A percentile compares a stretch with the other conserved stretches of the same genome.
Evolutionary conservation across 1,140 invertebrate species (phyloP).

Genomic region (Saxidomus purpurata): DNA sequence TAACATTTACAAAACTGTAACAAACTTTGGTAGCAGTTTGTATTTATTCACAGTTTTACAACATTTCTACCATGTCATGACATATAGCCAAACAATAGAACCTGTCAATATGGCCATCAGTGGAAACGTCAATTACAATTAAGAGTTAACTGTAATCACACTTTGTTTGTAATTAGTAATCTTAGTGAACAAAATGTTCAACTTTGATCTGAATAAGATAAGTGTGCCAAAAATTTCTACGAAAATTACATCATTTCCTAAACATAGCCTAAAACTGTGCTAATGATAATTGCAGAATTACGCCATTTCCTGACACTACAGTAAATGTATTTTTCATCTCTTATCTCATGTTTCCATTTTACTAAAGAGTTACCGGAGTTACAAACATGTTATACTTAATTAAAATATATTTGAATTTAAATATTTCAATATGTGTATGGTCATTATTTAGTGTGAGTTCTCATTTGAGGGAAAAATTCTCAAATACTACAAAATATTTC

Average conservation of each 20-base stretch:
- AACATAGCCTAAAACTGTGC: neutral
- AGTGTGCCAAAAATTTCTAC: conserved; percentile 3
- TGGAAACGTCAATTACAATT: neutral
- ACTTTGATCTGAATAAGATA: neutral
- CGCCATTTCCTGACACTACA: neutral
- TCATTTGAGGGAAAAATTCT: too few species aligned
- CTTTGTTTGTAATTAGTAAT: neutral
- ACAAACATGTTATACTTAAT: too few species aligned
- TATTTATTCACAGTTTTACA: neutral
- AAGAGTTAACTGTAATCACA: neutral
- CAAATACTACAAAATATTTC: too few species aligned
- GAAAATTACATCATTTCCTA: conserved; percentile 1
- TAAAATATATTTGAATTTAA: too few species aligned
- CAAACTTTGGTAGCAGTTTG: neutral
- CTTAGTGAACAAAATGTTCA: neutral
- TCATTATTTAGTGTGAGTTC: too few species aligned
- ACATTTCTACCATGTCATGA: neutral
- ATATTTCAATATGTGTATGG: too few species aligned
- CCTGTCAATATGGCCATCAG: neutral
- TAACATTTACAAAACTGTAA: neutral
- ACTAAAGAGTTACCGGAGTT: too few species aligned
- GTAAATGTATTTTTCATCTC: neutral
- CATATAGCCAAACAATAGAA: neutral
- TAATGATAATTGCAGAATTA: neutral
- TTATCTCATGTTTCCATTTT: neutral